A percentile compares a stretch with the other conserved stretches of the same genome.
Conservation (phyloP, 2,797 vertebrate genomes). For the Megalops cyprinoides region DNA sequence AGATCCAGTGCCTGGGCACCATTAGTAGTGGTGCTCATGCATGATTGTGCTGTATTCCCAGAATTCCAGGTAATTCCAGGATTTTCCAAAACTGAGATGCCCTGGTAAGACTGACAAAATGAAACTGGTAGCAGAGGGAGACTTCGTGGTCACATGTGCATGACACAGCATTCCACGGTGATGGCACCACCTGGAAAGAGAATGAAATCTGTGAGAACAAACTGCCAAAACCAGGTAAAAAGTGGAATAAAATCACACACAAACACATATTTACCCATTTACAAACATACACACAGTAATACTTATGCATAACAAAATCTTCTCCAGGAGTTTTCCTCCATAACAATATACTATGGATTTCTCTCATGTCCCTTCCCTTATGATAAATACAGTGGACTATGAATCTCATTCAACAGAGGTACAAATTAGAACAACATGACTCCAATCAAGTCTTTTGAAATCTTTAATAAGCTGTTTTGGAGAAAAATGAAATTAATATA, state of each 20-base stretch:
- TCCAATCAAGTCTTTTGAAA: slow-evolving; percentile 71
- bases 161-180: slow-evolving; percentile 51
- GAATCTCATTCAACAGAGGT: slow-evolving; percentile 60
- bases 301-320: neutral
- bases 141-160: slow-evolving; percentile 66
- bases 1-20: slow-evolving; percentile 70
- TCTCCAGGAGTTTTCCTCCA: slow-evolving; percentile 24
- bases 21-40: slow-evolving; percentile 44
- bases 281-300: slow-evolving; percentile 18
- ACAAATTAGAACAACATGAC: slow-evolving; percentile 67
- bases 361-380: slow-evolving; percentile 38
- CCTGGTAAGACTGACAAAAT: slow-evolving; percentile 24
- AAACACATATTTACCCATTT: slow-evolving; percentile 26
- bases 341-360: neutral
- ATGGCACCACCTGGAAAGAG: slow-evolving; percentile 64
- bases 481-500: slow-evolving; percentile 72
- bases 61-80: slow-evolving; percentile 81
- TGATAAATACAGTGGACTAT: slow-evolving; percentile 57
- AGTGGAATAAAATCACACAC: slow-evolving; percentile 31
- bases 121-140: slow-evolving; percentile 37
- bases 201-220: slow-evolving; percentile 40
- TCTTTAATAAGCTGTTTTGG: slow-evolving; percentile 71
- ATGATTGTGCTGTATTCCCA: slow-evolving; percentile 68
- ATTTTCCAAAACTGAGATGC: slow-evolving; percentile 70
- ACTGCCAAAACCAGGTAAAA: neutral